These are phyloP conservation scores for Scaptomyza polygonia DNA, from an alignment of 2,888 invertebrate genomes.

Conservation along the genomic window DNA sequence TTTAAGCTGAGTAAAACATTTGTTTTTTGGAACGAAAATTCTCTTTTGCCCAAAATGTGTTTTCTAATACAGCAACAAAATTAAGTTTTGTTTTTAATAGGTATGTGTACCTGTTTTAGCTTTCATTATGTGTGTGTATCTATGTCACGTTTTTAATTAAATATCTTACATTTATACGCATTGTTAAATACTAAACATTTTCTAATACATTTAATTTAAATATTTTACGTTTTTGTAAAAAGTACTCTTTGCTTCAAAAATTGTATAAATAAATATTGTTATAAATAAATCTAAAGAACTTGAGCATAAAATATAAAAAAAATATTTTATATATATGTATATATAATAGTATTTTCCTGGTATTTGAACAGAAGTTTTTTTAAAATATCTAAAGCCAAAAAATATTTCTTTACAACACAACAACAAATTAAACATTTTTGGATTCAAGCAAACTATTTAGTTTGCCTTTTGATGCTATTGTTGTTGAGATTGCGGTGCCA, in stretches of 20 bases:
- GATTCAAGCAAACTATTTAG: slow-evolving; percentile 7
- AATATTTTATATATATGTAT: neutral
- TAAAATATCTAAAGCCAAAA: slow-evolving; percentile 5
- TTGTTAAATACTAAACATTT: slow-evolving; percentile 71
- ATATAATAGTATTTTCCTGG: slow-evolving; percentile 3
- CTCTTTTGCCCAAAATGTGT: neutral
- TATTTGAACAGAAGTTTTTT: slow-evolving; percentile 1
- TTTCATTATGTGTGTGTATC: slow-evolving; percentile 30
- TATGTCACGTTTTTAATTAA: slow-evolving; percentile 35
- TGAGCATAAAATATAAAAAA: slow-evolving; percentile 14
- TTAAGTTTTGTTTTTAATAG: slow-evolving; percentile 13
- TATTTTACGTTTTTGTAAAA: slow-evolving; percentile 32
- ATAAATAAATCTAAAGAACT: neutral
- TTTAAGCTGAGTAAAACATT: neutral
- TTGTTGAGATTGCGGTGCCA: slow-evolving; percentile 49
- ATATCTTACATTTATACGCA: slow-evolving; percentile 68
- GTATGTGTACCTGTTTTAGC: slow-evolving; percentile 35
- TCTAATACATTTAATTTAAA: slow-evolving; percentile 74
- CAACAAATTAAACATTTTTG: neutral
- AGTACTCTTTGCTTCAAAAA: slow-evolving; percentile 14
- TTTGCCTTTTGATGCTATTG: slow-evolving; percentile 12
- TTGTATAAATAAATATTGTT: too few species aligned
- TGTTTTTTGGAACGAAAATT: neutral
- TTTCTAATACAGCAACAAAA: slow-evolving; percentile 50
- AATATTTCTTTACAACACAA: neutral